Conservation (phyloP, 2,888 invertebrate genomes). For the Patella caerulea region DNA sequence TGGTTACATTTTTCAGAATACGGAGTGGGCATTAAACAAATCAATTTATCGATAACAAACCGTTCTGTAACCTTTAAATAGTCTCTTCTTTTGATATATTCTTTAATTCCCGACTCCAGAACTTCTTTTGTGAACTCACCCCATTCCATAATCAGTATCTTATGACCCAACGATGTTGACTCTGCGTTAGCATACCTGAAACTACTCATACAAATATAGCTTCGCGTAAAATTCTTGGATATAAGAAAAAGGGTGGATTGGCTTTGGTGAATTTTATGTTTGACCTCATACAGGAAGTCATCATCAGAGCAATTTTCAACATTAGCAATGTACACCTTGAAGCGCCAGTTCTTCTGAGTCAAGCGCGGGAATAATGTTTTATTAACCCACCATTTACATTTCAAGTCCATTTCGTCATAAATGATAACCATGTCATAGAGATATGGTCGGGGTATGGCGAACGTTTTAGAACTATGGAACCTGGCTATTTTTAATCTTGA, state of each 20-base stretch:
- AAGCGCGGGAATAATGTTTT: constrained; percentile 21
- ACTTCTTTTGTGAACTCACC: constrained; percentile 29
- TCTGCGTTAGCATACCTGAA: constrained; percentile 9
- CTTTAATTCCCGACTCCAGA: constrained; percentile 21
- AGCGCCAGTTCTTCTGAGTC: constrained; percentile 15
- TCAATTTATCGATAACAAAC: constrained; percentile 28
- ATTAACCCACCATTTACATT: constrained; percentile 31
- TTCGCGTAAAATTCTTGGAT: neutral
- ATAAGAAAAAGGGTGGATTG: neutral
- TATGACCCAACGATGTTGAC: neutral
- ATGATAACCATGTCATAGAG: constrained; percentile 23
- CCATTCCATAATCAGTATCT: constrained; percentile 29
- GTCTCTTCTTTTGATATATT: constrained; percentile 10
- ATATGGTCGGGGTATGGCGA: neutral
- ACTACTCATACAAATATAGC: neutral
- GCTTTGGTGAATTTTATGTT: neutral
- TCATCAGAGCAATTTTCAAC: neutral
- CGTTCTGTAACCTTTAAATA: constrained; percentile 24
- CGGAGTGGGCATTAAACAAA: constrained; percentile 23
- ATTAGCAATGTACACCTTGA: constrained; percentile 22
- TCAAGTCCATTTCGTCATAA: constrained; percentile 27
- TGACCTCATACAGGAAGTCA: neutral
- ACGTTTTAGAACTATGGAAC: neutral
- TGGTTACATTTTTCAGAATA: neutral
- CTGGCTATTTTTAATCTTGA: neutral